A percentile compares a stretch with the other conserved stretches of the same genome.
These are phyloP conservation scores for Lethenteron reissneri DNA, from an alignment of 2,113 vertebrate genomes.

Conservation along the genomic window DNA sequence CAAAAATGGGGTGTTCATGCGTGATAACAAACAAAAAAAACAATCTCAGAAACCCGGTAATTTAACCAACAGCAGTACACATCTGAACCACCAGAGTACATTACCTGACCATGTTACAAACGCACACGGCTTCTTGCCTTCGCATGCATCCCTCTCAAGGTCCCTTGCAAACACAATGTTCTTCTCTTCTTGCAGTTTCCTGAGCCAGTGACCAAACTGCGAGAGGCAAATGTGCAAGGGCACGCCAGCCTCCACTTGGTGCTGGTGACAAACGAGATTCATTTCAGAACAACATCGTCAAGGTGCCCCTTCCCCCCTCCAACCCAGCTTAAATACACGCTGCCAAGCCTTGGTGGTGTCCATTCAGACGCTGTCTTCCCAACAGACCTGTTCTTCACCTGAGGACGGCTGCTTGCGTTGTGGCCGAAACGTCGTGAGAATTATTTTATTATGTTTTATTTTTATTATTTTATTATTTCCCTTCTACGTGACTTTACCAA, in stretches of 20 bases:
- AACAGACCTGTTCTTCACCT: too few relatives aligned
- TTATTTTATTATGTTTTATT: too few relatives aligned
- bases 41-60: conserved; percentile 8
- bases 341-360: too few relatives aligned
- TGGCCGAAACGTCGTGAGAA: too few relatives aligned
- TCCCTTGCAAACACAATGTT: conserved; percentile 29
- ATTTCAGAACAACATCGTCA: too few relatives aligned
- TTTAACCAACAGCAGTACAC: neutral
- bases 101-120: conserved; percentile 94
- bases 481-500: too few relatives aligned
- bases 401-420: too few relatives aligned
- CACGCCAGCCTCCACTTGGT: conserved; percentile 54
- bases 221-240: conserved; percentile 67
- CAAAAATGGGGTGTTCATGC: neutral
- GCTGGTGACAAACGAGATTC: conserved; percentile 18
- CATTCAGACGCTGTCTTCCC: too few relatives aligned
- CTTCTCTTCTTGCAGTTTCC: conserved; percentile 38
- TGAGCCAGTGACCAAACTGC: conserved; percentile 59
- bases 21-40: neutral
- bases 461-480: too few relatives aligned
- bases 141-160: conserved; percentile 10
- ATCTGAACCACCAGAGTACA: conserved; percentile 1
- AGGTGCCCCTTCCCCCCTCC: too few relatives aligned
- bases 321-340: too few relatives aligned
- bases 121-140: conserved; percentile 29